phyloP scores from a whole-genome alignment of 53 echinoderm and acorn worm species.

The Antedon mediterranea region DNA sequence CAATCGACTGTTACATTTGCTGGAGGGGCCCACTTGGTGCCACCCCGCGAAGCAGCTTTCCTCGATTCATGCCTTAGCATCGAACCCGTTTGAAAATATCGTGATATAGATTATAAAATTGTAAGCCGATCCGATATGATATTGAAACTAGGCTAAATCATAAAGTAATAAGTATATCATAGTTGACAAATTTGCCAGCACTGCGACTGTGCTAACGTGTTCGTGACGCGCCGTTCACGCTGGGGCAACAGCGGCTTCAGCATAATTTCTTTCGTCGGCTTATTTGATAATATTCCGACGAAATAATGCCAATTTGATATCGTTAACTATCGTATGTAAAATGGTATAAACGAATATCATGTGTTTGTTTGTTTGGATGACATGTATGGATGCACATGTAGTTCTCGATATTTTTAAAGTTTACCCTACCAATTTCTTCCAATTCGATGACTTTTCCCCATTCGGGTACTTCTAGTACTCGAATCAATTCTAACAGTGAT shows the following conservation, averaged over 20 bases:
- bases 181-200: background rate
- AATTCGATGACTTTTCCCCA: too few relatives aligned
- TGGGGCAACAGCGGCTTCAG: background rate
- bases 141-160: background rate
- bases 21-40: background rate
- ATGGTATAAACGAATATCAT: background rate
- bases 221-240: background rate
- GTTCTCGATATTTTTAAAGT: too few relatives aligned
- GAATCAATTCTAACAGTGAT: too few relatives aligned
- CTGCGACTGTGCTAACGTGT: background rate
- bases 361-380: background rate
- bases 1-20: background rate
- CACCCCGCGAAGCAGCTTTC: background rate
- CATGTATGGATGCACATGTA: too few relatives aligned
- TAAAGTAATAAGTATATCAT: background rate
- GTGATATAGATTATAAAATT: background rate
- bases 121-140: too few relatives aligned
- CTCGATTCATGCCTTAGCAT: too few relatives aligned
- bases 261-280: background rate
- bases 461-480: too few relatives aligned
- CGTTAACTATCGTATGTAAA: background rate
- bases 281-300: background rate
- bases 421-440: too few relatives aligned
- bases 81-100: background rate
- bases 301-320: conserved; percentile 1